Evolutionary conservation across 2,797 vertebrate genomes (phyloP), one percentile per base, ranked within the genome.

Genomic region (Meda fulgida): DNA sequence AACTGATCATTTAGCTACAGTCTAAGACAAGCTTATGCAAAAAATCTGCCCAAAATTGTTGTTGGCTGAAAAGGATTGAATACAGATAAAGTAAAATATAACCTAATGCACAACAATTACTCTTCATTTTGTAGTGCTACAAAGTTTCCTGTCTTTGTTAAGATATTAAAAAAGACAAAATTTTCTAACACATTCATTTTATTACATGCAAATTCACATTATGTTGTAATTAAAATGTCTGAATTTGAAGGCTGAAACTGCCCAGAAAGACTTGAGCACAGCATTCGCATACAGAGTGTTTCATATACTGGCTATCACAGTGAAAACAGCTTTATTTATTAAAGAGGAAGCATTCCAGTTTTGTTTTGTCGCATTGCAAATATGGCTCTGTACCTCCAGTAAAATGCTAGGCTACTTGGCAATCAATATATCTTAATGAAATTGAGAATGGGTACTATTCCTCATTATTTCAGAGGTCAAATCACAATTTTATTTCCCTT

Each of bases 381-480:
- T 36, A 36, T 67, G 26, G 29, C 29, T 51, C 23, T 55, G 23
- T 55, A 26, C 66, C 46, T 69, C n/a, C 3, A 19, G 23, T 40
- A 70, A 80, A 67, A 48, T 31, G 19, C 65, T 36, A n/a, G 10
- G 23, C 18, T 7, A 26, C 34, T 53, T 79, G 82, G 58, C 48
- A 84, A 72, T 43, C 58, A 78, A 67, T 67, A 78, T 70, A 85
- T 80, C 75, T 65, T 26, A 78, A 82, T 83, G 65, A 78, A 66
- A 65, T 58, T 70, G 9, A 88, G 69, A 65, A 84, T 4, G 65
- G 55, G 31, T 80, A 36, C 51, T 60, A 34, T 93, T 89, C 78
- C 87, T 90, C 86, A 83, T 86, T 83, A 86, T 86, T 90, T 89
- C 83, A 92, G 89, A 90, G 51, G 80, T 86, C 89, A 91, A 92